Evolutionary conservation across 2,113 vertebrate species (phyloP), one percentile per base, ranked within the genome.

Genomic region (Lontra canadensis): DNA sequence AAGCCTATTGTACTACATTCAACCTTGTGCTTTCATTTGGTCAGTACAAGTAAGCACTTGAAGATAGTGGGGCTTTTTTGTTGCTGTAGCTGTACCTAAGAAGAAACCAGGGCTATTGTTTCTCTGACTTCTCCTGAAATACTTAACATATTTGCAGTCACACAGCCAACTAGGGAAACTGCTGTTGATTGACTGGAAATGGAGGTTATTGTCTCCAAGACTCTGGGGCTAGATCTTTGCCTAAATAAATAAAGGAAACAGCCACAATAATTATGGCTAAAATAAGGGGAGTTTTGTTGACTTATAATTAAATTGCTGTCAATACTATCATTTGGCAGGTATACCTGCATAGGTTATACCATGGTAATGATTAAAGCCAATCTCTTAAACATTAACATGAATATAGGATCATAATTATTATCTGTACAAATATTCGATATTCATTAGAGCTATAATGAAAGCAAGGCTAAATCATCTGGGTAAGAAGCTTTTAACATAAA

Each of bases 401-500:
- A 44, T 67, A 69, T 17, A 86, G 17, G 29, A 67, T 42, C 76
- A 71, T 12, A 86, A 17, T 65, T 82, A 81, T 79, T 88, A 71
- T 25, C 17, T 93, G 57, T 55, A 88, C 11, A 80, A 84, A 93
- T 90, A 90, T 83, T 87, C 82, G 31, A 5, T 74, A 84, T 88
- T 90, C 36, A 84, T 81, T 81, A 88, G 42, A 88, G 59, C 8
- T 69, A 57, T 25, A 86, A 92, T 80, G 39, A 93, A 94, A 97
- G 42, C 49, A 97, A 81, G 1, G 47, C 4, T 73, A 88, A 81
- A 4, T 69, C 57, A 74, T 90, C 79, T 87, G 47, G 10, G 11
- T 93, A 69, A 96, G 89, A 65, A 86, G 47, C 47, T 95, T 90
- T 94, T 83, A 96, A 76, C 67, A 86, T 23, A 89, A 90, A 96